A percentile compares a stretch with the other conserved stretches of the same genome.
phyloP scores from a whole-genome alignment of 2,888 invertebrate genomes.

The Linnaemya vulpina region DNA sequence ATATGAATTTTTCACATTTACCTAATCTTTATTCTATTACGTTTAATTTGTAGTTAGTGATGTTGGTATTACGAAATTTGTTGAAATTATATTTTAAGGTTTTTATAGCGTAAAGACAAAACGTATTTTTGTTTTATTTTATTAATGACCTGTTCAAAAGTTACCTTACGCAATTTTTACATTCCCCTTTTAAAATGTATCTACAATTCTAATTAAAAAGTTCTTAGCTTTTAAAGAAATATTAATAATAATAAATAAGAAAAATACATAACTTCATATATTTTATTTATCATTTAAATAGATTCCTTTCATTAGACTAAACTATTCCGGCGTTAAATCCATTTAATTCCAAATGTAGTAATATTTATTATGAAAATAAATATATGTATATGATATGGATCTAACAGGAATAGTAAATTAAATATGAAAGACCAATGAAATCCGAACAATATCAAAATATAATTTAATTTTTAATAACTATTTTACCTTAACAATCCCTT shows the following conservation, averaged over 20 bases:
- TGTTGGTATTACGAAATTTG: conserved; percentile 66
- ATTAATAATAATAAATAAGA: conserved; percentile 25
- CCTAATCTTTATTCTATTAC: conserved; percentile 60
- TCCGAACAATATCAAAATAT: not conserved
- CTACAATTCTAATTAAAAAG: conserved; percentile 34
- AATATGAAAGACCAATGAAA: too few relatives aligned
- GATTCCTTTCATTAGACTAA: not conserved
- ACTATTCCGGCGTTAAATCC: too few relatives aligned
- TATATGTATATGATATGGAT: too few relatives aligned
- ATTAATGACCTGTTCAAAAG: conserved; percentile 58
- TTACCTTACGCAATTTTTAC: conserved; percentile 65
- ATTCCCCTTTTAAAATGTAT: conserved; percentile 49
- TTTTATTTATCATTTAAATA: conserved; percentile 32
- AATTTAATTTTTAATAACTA: conserved; percentile 2
- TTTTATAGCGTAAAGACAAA: conserved; percentile 14
- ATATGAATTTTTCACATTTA: conserved; percentile 45
- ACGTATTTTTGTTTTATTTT: conserved; percentile 34
- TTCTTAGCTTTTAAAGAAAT: conserved; percentile 24
- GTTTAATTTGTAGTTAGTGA: conserved; percentile 64
- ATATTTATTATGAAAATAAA: too few relatives aligned
- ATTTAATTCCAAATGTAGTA: too few relatives aligned
- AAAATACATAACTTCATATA: not conserved
- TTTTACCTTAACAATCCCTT: conserved; percentile 8
- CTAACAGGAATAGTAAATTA: too few relatives aligned
- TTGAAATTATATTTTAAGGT: conserved; percentile 57